phyloP scores from a whole-genome alignment of 2,888 invertebrate genomes.

The Nezara viridula region DNA sequence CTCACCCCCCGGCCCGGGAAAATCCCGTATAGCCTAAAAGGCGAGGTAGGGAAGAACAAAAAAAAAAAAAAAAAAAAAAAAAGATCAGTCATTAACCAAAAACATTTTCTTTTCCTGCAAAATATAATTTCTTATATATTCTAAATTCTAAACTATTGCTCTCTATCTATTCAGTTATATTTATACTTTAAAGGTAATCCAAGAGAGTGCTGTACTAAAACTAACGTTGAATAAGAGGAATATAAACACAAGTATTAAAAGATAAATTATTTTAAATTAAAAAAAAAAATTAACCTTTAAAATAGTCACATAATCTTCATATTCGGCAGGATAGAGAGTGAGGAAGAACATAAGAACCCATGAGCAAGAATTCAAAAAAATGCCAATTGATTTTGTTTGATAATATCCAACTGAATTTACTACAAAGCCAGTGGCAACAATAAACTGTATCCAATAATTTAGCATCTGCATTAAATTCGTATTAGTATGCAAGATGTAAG shows the following conservation, averaged over 20 bases:
- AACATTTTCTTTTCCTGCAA: no score
- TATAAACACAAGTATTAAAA: not conserved
- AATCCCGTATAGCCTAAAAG: no score
- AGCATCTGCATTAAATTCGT: not conserved
- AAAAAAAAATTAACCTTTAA: constrained; percentile 54
- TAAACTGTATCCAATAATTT: constrained; percentile 21
- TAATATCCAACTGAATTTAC: constrained; percentile 53
- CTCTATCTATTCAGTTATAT: no score
- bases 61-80: no score
- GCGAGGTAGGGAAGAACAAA: no score
- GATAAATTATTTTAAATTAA: not conserved
- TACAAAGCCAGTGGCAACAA: constrained; percentile 54
- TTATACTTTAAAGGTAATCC: no score
- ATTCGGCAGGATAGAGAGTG: constrained; percentile 50
- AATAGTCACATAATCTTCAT: constrained; percentile 48
- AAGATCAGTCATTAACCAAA: no score
- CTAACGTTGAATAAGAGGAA: not conserved
- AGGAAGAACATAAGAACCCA: constrained; percentile 59
- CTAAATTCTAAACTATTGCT: no score
- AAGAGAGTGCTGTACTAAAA: no score
- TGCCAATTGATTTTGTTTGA: constrained; percentile 35
- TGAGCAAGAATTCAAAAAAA: constrained; percentile 56
- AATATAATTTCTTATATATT: no score
- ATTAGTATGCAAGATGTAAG: not conserved
- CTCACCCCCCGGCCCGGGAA: no score